Evolutionary conservation across 2,113 vertebrate species (phyloP).

Genomic region (Marmota flaviventris): DNA sequence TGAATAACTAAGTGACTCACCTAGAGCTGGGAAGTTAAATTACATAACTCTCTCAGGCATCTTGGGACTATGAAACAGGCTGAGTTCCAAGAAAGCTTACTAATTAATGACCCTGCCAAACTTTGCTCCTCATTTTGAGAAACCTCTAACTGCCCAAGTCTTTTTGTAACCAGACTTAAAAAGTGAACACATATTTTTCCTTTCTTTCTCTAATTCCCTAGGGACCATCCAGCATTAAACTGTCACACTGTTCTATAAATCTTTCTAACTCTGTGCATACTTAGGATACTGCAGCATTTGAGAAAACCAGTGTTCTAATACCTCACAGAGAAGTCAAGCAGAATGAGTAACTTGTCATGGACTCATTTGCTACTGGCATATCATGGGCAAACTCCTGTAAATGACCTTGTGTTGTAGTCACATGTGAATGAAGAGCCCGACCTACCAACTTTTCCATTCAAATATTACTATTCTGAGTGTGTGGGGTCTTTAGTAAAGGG

Average conservation of each 20-base stretch:
- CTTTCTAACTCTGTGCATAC: not conserved
- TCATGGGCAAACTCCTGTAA: not conserved
- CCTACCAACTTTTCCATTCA: not conserved
- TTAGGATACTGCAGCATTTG: not conserved
- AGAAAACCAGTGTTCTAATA: not conserved
- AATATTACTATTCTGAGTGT: not conserved
- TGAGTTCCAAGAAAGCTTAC: not conserved
- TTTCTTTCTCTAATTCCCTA: slow-evolving; percentile 13
- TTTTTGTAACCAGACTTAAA: not conserved
- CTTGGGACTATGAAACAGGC: not conserved
- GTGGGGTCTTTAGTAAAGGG: not conserved
- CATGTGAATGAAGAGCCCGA: not conserved
- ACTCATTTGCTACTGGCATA: not conserved
- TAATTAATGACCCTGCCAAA: not conserved
- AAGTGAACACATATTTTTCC: not conserved
- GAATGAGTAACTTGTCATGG: not conserved
- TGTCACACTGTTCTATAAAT: not conserved
- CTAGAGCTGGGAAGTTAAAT: slow-evolving; percentile 25
- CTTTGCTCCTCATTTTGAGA: not conserved
- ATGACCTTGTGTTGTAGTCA: not conserved
- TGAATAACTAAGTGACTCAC: not conserved
- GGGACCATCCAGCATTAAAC: not conserved
- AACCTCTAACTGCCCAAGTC: not conserved
- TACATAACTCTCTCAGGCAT: not conserved
- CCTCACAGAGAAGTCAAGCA: not conserved